Percentiles rank a stretch among this genome's conserved stretches.
Conservation (phyloP, 2,797 vertebrate genomes). For the Delichon dasypus region DNA sequence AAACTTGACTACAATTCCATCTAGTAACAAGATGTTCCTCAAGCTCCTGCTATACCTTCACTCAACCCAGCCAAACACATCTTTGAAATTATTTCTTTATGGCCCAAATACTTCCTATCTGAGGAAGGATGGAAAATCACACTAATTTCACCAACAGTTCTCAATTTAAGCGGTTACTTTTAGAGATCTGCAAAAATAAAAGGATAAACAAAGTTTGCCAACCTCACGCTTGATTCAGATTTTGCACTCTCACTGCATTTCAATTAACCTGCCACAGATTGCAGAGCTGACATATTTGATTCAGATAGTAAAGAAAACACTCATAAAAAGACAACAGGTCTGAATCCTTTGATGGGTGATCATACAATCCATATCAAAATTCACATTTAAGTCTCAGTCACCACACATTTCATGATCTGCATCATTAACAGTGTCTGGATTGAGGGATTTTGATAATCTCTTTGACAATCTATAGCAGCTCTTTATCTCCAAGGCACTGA, state of each 20-base stretch:
- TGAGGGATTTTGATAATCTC: slow-evolving; percentile 47
- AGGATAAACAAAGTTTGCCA: slow-evolving; percentile 38
- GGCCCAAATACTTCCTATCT: neutral
- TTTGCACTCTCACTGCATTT: slow-evolving; percentile 37
- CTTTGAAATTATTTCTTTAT: neutral
- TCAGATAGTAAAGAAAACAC: slow-evolving; percentile 30
- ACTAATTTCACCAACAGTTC: neutral
- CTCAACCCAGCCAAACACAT: neutral
- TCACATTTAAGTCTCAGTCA: slow-evolving; percentile 21
- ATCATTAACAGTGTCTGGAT: slow-evolving; percentile 25
- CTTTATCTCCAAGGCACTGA: slow-evolving; percentile 16
- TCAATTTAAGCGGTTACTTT: neutral
- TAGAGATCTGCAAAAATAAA: neutral
- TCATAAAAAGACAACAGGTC: slow-evolving; percentile 18
- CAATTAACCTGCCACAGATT: slow-evolving; percentile 45
- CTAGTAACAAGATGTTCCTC: neutral
- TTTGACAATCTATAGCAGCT: neutral
- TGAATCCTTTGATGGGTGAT: slow-evolving; percentile 32
- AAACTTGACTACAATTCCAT: neutral
- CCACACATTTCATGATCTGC: slow-evolving; percentile 18
- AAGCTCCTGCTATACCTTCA: neutral
- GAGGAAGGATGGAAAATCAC: neutral
- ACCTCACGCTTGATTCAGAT: slow-evolving; percentile 15
- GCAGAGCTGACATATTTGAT: slow-evolving; percentile 34
- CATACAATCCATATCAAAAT: slow-evolving; percentile 32